A percentile compares a stretch with the other conserved stretches of the same genome.
phyloP scores from a whole-genome alignment of 2,113 vertebrate species.

The Cavia aperea region DNA sequence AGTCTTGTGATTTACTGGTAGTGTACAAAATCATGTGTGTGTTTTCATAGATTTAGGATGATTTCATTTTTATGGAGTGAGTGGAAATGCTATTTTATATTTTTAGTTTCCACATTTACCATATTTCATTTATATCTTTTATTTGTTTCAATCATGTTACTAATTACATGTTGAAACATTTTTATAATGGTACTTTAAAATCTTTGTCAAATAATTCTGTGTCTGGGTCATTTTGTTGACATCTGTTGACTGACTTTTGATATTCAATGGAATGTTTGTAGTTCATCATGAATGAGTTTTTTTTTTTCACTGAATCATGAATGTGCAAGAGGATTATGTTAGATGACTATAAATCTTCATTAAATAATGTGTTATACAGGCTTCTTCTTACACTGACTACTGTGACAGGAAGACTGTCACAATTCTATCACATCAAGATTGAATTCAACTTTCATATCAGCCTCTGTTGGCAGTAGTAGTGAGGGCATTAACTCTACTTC shows the following conservation, averaged over 20 bases:
- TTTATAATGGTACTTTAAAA: not conserved
- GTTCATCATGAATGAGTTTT: not conserved
- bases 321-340: not conserved
- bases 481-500: not conserved
- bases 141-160: not conserved
- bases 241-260: slow-evolving; percentile 16
- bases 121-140: not conserved
- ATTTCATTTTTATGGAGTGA: not conserved
- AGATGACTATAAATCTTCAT: not conserved
- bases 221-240: not conserved
- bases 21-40: not conserved
- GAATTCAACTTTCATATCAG: not conserved
- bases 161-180: not conserved
- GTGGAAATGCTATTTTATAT: not conserved
- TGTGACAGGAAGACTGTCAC: fast-evolving
- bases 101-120: not conserved
- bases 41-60: not conserved
- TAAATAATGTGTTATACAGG: not conserved
- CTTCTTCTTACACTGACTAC: not conserved
- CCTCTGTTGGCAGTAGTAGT: fast-evolving
- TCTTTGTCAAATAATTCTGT: not conserved
- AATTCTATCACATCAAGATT: not conserved
- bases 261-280: not conserved
- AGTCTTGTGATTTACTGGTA: not conserved
- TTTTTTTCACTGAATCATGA: not conserved